Base-by-base conservation (phyloP, 2,797 vertebrate genomes). In the Taeniopygia guttata region DNA sequence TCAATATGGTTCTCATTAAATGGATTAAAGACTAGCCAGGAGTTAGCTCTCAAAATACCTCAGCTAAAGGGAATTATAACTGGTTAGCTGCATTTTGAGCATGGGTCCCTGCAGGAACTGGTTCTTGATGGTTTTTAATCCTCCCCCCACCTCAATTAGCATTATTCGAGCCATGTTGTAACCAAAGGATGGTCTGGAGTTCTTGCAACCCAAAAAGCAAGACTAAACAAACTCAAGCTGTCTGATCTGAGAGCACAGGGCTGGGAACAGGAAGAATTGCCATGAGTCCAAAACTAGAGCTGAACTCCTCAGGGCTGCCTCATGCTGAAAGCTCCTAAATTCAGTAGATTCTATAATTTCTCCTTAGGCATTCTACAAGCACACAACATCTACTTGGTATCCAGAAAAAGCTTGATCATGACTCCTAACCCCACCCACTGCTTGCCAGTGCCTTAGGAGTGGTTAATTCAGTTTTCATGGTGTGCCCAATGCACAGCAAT, bases 1-100 rank as follows among this genome's bases (percentile, higher is more conserved):
- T 95, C 93, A 94, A 91, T 94, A 38, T 69, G 46, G 56, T 63
- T 90, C 88, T 91, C 62, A 90, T 96, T 95, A 96, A 88, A 87
- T 52, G 80, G 85, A 95, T 91, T 95, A 84, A 88, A 93, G 74
- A 82, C 62, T 79, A 91, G 43, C 67, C 27, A 70, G 64, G 62
- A 93, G 45, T 78, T 95, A 86, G 69, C 68, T 80, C 76, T 94
- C 54, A 54, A 80, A 94, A 67, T 92, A 89, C 46, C 16, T 74
- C 92, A 89, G 79, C 79, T 51, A 81, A 87, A 89, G 45, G 49
- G 46, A 91, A 72, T 75, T 48, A n/a, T 29, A 46, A 36, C 60
- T 54, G 58, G 45, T 27, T 72, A 85, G 87, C 60, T 93, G 64
- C 21, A 40, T 69, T 93, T 64, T 51, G 64, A 92, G 42, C 2